These are phyloP conservation scores for Larimichthys crocea DNA, from an alignment of 2,113 vertebrate genomes.

Conservation along the genomic window DNA sequence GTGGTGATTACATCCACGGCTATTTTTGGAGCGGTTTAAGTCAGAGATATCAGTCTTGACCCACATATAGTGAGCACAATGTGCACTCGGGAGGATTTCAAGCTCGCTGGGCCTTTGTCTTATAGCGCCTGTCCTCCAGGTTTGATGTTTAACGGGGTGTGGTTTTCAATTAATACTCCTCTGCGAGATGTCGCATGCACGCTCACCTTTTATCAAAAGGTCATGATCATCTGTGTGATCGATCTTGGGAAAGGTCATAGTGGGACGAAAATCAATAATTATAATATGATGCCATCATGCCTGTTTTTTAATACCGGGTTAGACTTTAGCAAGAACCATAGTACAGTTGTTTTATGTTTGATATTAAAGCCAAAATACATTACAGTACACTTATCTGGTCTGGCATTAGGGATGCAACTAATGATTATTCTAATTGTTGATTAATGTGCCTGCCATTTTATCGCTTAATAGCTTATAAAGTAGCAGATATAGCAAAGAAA, in stretches of 20 bases:
- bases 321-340: not conserved
- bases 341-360: not conserved
- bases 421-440: not conserved
- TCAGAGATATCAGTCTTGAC: conserved; percentile 72
- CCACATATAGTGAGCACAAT: conserved; percentile 68
- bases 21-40: conserved; percentile 71
- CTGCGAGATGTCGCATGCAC: not conserved
- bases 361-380: not conserved
- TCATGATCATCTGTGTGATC: not conserved
- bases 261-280: conserved; percentile 4
- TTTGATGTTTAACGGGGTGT: not conserved
- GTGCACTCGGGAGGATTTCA: conserved; percentile 54
- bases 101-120: conserved; percentile 5
- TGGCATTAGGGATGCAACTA: not conserved
- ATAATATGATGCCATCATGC: not conserved
- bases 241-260: conserved; percentile 11
- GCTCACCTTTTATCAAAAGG: conserved; percentile 2
- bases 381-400: not conserved
- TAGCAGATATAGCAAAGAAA: not conserved
- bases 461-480: not conserved
- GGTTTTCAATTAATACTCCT: not conserved
- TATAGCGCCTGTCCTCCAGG: not conserved
- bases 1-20: conserved; percentile 67
- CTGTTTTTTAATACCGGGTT: not conserved
- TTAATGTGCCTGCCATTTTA: not conserved